A percentile compares a stretch with the other conserved stretches of the same genome.
phyloP scores from a whole-genome alignment of 2,888 invertebrate species.

The Scaptomyza tumidula region DNA sequence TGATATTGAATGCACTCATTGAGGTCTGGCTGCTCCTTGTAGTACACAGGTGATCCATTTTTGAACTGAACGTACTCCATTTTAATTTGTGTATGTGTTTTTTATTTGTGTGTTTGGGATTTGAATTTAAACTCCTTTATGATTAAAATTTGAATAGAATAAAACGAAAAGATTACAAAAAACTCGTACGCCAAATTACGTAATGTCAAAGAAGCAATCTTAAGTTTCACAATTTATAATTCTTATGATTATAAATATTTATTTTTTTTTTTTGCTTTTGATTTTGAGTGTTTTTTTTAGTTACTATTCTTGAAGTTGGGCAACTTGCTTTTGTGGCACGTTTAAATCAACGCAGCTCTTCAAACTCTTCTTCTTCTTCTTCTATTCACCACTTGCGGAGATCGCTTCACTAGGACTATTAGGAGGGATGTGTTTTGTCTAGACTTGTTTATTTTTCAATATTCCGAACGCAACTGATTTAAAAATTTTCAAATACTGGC shows the following conservation, averaged over 20 bases:
- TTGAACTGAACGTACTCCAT: slow-evolving; percentile 85
- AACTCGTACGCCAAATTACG: slow-evolving; percentile 62
- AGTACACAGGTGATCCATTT: slow-evolving; percentile 84
- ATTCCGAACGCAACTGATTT: slow-evolving; percentile 85
- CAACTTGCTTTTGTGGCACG: slow-evolving; percentile 78
- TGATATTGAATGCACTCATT: slow-evolving; percentile 85
- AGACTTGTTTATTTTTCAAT: slow-evolving; percentile 84
- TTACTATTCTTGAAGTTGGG: slow-evolving; percentile 27
- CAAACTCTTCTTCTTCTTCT: slow-evolving; percentile 51
- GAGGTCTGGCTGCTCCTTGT: slow-evolving; percentile 84
- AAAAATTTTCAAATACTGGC: slow-evolving; percentile 80
- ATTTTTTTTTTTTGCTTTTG: slow-evolving; percentile 28
- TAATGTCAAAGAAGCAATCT: slow-evolving; percentile 24
- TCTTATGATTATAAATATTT: slow-evolving; percentile 16
- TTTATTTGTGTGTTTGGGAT: slow-evolving; percentile 52
- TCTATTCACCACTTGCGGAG: slow-evolving; percentile 67
- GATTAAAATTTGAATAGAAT: slow-evolving; percentile 55
- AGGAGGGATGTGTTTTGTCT: slow-evolving; percentile 69
- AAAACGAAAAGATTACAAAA: slow-evolving; percentile 55
- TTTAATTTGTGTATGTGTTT: slow-evolving; percentile 64
- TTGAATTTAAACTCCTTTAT: slow-evolving; percentile 76
- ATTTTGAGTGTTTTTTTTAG: slow-evolving; percentile 6
- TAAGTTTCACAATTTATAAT: slow-evolving; percentile 33
- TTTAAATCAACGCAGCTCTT: slow-evolving; percentile 67
- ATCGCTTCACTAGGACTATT: slow-evolving; percentile 79